Percentiles rank a stretch among this genome's conserved stretches.
Conservation (phyloP, 2,797 vertebrate genomes). For the Microchirus variegatus region DNA sequence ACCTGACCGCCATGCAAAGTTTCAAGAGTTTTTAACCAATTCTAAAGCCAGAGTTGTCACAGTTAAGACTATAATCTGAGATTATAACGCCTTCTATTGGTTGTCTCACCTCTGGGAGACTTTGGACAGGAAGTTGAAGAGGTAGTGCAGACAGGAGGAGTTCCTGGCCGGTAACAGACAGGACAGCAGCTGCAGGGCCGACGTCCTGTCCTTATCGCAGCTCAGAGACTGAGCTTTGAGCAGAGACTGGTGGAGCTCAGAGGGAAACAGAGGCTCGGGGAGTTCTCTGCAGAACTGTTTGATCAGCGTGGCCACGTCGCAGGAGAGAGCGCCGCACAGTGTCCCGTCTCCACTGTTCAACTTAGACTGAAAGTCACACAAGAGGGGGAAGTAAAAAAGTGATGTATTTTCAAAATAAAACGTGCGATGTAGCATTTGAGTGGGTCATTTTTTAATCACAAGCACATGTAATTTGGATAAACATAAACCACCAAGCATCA, state of each 20-base stretch:
- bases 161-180: slow-evolving; percentile 84
- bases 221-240: slow-evolving; percentile 85
- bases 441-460: too few relatives aligned
- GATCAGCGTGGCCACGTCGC: slow-evolving; percentile 88
- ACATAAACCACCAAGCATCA: too few relatives aligned
- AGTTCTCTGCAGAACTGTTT: slow-evolving; percentile 92
- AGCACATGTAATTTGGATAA: too few relatives aligned
- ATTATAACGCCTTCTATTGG: not conserved
- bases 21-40: too few relatives aligned
- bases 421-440: too few relatives aligned
- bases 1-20: too few relatives aligned
- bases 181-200: slow-evolving; percentile 86
- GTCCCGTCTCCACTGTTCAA: slow-evolving; percentile 84
- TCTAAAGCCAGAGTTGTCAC: too few relatives aligned
- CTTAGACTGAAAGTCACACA: slow-evolving; percentile 54
- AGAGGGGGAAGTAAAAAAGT: too few relatives aligned
- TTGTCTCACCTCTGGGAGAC: slow-evolving; percentile 85
- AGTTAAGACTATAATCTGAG: not conserved
- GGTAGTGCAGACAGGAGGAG: slow-evolving; percentile 83
- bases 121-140: slow-evolving; percentile 87
- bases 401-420: too few relatives aligned
- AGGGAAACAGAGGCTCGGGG: slow-evolving; percentile 85
- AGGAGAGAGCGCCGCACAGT: slow-evolving; percentile 82
- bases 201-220: slow-evolving; percentile 73
- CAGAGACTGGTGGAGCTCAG: slow-evolving; percentile 83